Evolutionary conservation across 2,797 vertebrate species (phyloP).

Genomic region (Esox lucius): DNA sequence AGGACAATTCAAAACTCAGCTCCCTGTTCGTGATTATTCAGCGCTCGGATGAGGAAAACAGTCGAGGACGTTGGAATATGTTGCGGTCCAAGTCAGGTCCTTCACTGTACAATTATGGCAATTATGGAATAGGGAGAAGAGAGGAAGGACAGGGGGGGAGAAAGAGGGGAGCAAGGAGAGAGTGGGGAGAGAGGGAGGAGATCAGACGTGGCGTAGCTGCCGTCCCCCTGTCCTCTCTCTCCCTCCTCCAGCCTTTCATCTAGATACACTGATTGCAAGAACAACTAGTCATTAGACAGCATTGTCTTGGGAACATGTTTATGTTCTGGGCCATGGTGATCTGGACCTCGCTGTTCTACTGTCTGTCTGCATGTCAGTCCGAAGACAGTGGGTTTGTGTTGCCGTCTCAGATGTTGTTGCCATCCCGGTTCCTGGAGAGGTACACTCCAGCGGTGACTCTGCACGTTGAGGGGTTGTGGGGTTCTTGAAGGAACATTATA

Average conservation of each 20-base stretch:
- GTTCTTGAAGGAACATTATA: too few species aligned
- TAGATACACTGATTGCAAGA: slow-evolving; percentile 58
- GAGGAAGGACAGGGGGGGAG: background rate
- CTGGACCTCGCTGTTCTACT: too few species aligned
- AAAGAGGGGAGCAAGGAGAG: background rate
- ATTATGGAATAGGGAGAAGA: slow-evolving; percentile 66
- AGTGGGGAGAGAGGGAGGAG: slow-evolving; percentile 44
- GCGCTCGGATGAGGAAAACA: slow-evolving; percentile 18
- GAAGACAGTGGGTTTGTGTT: too few species aligned
- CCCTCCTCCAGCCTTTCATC: slow-evolving; percentile 67
- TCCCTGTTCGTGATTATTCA: slow-evolving; percentile 23
- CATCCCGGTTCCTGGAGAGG: too few species aligned
- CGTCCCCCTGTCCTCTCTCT: slow-evolving; percentile 50
- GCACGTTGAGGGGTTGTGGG: too few species aligned
- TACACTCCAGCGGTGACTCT: too few species aligned
- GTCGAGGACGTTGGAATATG: slow-evolving; percentile 32
- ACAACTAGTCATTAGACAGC: slow-evolving; percentile 26
- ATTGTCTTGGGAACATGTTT: background rate
- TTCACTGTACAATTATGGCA: slow-evolving; percentile 70
- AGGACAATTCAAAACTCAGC: slow-evolving; percentile 27
- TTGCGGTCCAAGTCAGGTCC: slow-evolving; percentile 77
- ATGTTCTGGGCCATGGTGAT: too few species aligned
- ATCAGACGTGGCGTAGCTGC: slow-evolving; percentile 47
- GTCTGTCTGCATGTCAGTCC: too few species aligned
- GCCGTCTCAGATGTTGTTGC: too few species aligned